Evolutionary conservation across 2,888 invertebrate species (phyloP).

Genomic region (Petrophora chlorosata): DNA sequence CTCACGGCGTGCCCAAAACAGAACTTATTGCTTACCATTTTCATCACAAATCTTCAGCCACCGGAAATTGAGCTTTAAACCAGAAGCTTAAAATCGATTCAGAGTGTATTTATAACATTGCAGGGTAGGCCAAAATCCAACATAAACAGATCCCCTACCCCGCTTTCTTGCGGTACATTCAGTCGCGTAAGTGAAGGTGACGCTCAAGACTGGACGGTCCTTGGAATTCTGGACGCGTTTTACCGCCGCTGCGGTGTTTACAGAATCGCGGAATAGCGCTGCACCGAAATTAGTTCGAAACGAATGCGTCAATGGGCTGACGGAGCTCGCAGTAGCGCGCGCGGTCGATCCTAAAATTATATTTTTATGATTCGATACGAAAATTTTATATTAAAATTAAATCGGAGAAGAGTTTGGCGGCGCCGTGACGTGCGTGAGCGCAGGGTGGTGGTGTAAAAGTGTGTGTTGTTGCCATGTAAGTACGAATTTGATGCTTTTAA

Average conservation of each 20-base stretch:
- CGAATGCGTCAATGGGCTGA: constrained; percentile 80
- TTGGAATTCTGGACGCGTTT: constrained; percentile 57
- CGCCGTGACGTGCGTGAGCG: constrained; percentile 65
- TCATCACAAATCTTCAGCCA: constrained; percentile 23
- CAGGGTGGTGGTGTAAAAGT: constrained; percentile 41
- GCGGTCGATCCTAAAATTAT: constrained; percentile 70
- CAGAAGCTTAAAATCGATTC: constrained; percentile 25
- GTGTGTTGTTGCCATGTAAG: constrained; percentile 42
- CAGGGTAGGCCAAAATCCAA: constrained; percentile 51
- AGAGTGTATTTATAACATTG: constrained; percentile 44
- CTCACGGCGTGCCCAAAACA: constrained; percentile 78
- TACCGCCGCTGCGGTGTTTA: constrained; percentile 73
- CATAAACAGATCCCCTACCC: constrained; percentile 12
- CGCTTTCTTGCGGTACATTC: constrained; percentile 5
- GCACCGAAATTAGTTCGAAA: constrained; percentile 82
- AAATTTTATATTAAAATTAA: constrained; percentile 77
- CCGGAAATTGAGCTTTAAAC: constrained; percentile 42
- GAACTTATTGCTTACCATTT: constrained; percentile 74
- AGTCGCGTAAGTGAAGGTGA: constrained; percentile 38
- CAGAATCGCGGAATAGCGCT: constrained; percentile 81
- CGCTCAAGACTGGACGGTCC: constrained; percentile 49
- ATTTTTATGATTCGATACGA: constrained; percentile 77
- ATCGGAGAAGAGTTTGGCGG: constrained; percentile 55
- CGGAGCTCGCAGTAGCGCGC: constrained; percentile 63
- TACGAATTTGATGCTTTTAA: constrained; percentile 27